Evolutionary conservation across 1,140 invertebrate genomes (phyloP), one percentile per base, ranked within the genome.

Genomic region (Leptonema lineaticorne): DNA sequence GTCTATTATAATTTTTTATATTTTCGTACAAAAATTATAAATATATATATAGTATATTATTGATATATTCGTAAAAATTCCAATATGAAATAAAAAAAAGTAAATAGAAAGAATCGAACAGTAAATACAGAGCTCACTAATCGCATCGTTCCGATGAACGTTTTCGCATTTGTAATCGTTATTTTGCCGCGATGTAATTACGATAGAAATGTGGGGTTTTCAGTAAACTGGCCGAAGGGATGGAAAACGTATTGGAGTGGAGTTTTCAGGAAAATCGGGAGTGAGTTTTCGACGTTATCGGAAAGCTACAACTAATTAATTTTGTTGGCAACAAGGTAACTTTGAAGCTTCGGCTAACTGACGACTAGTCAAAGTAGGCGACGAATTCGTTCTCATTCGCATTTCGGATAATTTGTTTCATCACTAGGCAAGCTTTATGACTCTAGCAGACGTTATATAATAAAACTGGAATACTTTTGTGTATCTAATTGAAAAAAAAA

Each of bases 231-330:
- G n/a, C n/a, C n/a, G n/a, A n/a, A n/a, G n/a, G n/a, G n/a, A n/a
- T n/a, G n/a, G n/a, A n/a, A n/a, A n/a, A n/a, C n/a, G n/a, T n/a
- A n/a, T n/a, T n/a, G n/a, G n/a, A n/a, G n/a, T n/a, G n/a, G n/a
- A n/a, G n/a, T n/a, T n/a, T n/a, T n/a, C n/a, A n/a, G n/a, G n/a
- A n/a, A n/a, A n/a, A n/a, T n/a, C n/a, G n/a, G n/a, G n/a, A n/a
- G n/a, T n/a, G n/a, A n/a, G n/a, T n/a, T n/a, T n/a, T n/a, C n/a
- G 57, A 29, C 57, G 57, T 29, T 28, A 33, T 59, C 26, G 57
- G 57, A 27, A 59, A 27, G 57, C 33, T 29, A 28, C 57, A 33
- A 33, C 28, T 59, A 59, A 59, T 59, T 59, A 59, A 59, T 59
- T 59, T 59, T 59, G 57, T 59, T 59, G 7, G 57, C 57, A 20